Conservation (phyloP, 1,140 invertebrate genomes). For the Microplitis mediator region DNA sequence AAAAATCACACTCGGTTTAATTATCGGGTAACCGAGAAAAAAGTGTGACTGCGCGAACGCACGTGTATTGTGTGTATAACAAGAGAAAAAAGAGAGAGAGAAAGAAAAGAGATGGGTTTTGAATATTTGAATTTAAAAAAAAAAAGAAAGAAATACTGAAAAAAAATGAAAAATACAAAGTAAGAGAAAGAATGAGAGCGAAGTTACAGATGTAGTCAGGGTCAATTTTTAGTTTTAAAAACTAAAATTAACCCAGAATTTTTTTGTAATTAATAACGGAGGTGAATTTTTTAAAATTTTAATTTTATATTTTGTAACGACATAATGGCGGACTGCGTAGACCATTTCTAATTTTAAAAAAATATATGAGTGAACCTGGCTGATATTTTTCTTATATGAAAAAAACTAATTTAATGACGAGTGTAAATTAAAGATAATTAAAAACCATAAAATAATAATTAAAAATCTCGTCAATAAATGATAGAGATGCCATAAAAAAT, state of each 20-base stretch:
- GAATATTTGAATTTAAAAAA: background rate
- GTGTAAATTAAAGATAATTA: background rate
- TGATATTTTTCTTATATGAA: background rate
- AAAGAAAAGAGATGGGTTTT: constrained; percentile 26
- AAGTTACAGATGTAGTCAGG: background rate
- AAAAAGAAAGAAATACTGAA: constrained; percentile 15
- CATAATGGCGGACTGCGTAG: constrained; percentile 54
- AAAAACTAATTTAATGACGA: background rate
- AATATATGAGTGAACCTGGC: constrained; percentile 4
- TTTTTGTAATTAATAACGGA: no score
- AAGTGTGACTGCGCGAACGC: constrained; percentile 16
- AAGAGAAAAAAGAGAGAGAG: constrained; percentile 32
- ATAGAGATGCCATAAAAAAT: background rate
- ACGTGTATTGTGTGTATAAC: constrained; percentile 20
- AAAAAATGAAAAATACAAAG: constrained; percentile 30
- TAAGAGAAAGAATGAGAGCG: no score
- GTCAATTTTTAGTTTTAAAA: no score
- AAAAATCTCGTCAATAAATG: background rate
- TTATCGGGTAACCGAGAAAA: constrained; percentile 15
- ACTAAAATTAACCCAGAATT: no score
- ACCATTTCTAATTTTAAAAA: constrained; percentile 47
- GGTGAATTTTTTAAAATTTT: background rate
- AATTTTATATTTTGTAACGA: background rate
- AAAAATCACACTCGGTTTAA: constrained; percentile 13
- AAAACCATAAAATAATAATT: background rate